A percentile compares a stretch with the other conserved stretches of the same genome.
Conservation (phyloP, 2,797 vertebrate species). For the Sebastes cheni region DNA sequence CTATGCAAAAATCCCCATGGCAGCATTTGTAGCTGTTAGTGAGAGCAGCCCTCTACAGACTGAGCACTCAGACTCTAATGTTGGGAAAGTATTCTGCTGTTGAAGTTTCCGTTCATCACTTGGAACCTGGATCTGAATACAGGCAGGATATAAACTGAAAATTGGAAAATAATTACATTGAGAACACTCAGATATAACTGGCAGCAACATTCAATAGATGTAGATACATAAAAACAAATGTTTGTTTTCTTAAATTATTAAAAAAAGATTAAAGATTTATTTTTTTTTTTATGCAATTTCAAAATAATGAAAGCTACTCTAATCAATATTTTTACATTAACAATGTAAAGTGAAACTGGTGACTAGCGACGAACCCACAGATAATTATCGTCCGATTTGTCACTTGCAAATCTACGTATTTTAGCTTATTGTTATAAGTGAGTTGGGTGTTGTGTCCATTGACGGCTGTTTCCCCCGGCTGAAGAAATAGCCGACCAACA, state of each 20-base stretch:
- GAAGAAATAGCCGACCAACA: neutral
- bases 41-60: slow-evolving; percentile 14
- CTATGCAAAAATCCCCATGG: slow-evolving; percentile 36
- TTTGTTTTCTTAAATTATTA: neutral
- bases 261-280: neutral
- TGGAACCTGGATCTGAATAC: slow-evolving; percentile 9
- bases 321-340: neutral
- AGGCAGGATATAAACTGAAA: neutral
- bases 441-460: neutral
- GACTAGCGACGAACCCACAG: too few relatives aligned
- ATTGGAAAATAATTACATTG: neutral
- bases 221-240: neutral
- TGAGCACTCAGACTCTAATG: neutral
- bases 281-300: neutral
- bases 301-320: neutral
- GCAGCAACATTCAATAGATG: neutral
- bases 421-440: neutral
- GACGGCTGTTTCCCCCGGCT: neutral
- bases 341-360: neutral
- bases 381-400: too few relatives aligned
- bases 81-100: slow-evolving; percentile 12
- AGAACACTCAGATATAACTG: neutral
- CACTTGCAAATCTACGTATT: too few relatives aligned
- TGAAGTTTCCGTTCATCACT: slow-evolving; percentile 12
- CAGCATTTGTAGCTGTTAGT: slow-evolving; percentile 39